A percentile compares a stretch with the other conserved stretches of the same genome.
These are phyloP conservation scores for Leucopsar rothschildi DNA, from an alignment of 2,113 vertebrate genomes.

Conservation along the genomic window DNA sequence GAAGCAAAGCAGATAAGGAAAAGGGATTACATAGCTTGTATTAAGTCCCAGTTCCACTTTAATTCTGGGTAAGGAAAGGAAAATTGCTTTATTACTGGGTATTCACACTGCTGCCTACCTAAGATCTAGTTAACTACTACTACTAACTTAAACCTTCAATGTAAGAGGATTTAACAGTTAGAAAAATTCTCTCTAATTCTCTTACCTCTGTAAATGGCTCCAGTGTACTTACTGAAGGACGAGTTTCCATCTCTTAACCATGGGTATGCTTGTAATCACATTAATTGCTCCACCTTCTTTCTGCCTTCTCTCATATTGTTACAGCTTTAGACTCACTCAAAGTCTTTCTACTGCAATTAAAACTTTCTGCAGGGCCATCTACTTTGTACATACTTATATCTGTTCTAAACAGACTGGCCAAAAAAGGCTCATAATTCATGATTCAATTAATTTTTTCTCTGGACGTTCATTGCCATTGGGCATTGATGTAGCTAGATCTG, in stretches of 20 bases:
- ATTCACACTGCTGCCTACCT: not conserved
- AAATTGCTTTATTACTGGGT: not conserved
- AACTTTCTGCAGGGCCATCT: not conserved
- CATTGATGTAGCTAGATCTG: not conserved
- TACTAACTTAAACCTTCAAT: not conserved
- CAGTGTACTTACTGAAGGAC: not conserved
- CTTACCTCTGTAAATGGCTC: not conserved
- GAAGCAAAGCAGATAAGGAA: not conserved
- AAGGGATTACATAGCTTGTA: not conserved
- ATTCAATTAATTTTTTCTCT: not conserved
- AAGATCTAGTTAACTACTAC: not conserved
- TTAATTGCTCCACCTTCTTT: not conserved
- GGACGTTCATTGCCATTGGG: not conserved
- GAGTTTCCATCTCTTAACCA: not conserved
- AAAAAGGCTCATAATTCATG: not conserved
- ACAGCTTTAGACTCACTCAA: not conserved
- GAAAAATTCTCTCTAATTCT: constrained; percentile 6
- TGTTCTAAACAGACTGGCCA: not conserved
- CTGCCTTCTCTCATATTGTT: not conserved
- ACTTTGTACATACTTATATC: fast-evolving
- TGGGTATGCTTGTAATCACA: not conserved
- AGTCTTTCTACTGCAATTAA: not conserved
- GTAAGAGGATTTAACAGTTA: not conserved
- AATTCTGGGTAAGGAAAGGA: not conserved
- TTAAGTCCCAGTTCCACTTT: not conserved